phyloP scores from a whole-genome alignment of 2,113 vertebrate genomes.

The Nerophis lumbriciformis region DNA sequence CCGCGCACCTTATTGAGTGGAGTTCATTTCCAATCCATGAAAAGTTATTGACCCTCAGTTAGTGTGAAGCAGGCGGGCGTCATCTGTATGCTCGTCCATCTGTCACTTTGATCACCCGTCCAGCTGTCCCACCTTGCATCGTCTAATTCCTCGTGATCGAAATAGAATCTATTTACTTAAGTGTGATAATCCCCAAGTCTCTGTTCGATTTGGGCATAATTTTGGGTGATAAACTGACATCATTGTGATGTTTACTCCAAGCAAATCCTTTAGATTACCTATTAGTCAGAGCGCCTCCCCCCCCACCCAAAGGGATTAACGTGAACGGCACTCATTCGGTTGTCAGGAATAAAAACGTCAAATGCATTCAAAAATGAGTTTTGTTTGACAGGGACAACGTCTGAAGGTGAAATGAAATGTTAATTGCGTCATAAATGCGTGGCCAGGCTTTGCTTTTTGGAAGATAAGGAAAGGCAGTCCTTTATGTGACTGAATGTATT shows the following conservation, averaged over 20 bases:
- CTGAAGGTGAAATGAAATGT: conserved; percentile 32
- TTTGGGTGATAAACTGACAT: conserved; percentile 31
- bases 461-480: conserved; percentile 16
- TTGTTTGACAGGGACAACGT: conserved; percentile 22
- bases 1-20: conserved; percentile 30
- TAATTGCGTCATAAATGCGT: conserved; percentile 4
- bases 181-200: conserved; percentile 19
- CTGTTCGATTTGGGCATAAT: conserved; percentile 25
- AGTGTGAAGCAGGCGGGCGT: conserved; percentile 21
- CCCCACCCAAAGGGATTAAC: conserved; percentile 2
- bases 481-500: not conserved
- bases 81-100: conserved; percentile 35
- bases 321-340: not conserved
- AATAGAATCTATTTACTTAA: conserved; percentile 33
- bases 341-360: conserved; percentile 27
- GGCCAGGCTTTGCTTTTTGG: conserved; percentile 21
- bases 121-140: not conserved
- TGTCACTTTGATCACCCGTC: not conserved
- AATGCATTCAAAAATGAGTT: conserved; percentile 19
- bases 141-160: conserved; percentile 14
- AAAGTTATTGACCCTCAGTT: conserved; percentile 50
- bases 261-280: conserved; percentile 31
- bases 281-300: conserved; percentile 24
- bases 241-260: conserved; percentile 22
- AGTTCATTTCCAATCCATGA: conserved; percentile 53